Evolutionary conservation across 2,888 invertebrate species (phyloP).

Genomic region (Crepidodera aurea): DNA sequence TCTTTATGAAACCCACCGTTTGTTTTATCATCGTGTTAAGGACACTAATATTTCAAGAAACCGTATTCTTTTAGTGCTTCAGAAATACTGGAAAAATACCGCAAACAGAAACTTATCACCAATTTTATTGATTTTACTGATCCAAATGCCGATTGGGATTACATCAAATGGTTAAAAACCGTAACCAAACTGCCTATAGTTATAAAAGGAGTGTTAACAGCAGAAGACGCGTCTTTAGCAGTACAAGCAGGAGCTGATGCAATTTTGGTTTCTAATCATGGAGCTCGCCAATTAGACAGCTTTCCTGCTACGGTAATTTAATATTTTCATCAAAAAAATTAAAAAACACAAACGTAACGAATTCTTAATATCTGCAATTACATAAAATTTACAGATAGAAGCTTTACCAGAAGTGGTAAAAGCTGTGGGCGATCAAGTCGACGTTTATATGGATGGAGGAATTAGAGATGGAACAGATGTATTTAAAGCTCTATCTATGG

Average conservation of each 20-base stretch:
- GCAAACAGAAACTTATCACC: no score
- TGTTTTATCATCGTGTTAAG: no score
- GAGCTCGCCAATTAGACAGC: conserved; percentile 87
- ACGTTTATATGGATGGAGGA: conserved; percentile 90
- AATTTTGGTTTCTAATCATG: conserved; percentile 93
- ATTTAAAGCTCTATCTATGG: conserved; percentile 89
- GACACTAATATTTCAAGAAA: no score
- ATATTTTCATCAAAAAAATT: no score
- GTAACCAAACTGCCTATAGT: conserved; percentile 82
- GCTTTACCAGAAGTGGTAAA: conserved; percentile 80
- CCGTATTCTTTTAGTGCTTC: no score
- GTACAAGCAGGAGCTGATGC: conserved; percentile 73
- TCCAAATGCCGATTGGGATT: conserved; percentile 84
- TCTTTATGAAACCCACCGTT: no score
- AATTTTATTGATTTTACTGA: conserved; percentile 60
- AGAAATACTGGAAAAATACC: no score
- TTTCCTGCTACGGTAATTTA: neutral
- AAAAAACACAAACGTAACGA: no score
- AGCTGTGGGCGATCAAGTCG: conserved; percentile 75
- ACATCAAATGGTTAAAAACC: conserved; percentile 83
- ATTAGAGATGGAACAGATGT: conserved; percentile 85
- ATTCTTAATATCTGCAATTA: no score
- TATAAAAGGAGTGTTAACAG: conserved; percentile 85
- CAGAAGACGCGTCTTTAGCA: conserved; percentile 84
- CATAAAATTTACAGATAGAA: conserved; percentile 72